phyloP scores from a whole-genome alignment of 2,888 invertebrate genomes.

The Xylophagus ater region DNA sequence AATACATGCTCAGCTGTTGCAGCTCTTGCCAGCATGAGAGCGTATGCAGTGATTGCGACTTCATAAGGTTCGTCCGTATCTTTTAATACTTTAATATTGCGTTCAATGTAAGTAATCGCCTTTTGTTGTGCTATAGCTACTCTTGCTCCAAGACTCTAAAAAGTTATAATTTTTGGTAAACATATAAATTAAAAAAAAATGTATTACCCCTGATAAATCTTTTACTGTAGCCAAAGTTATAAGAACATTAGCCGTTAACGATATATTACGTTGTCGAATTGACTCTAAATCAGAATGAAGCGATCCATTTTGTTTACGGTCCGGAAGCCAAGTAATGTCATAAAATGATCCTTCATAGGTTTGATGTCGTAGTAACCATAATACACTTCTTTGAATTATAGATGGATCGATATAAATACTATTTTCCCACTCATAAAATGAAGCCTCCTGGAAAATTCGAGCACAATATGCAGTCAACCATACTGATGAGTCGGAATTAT shows the following conservation, averaged over 20 bases:
- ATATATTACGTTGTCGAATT: conserved; percentile 76
- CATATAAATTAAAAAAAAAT: not conserved
- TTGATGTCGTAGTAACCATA: conserved; percentile 81
- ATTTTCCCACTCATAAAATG: conserved; percentile 95
- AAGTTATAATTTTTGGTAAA: conserved; percentile 4
- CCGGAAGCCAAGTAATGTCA: conserved; percentile 76
- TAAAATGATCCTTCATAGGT: conserved; percentile 77
- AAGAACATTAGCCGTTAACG: conserved; percentile 86
- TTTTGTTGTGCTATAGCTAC: conserved; percentile 65
- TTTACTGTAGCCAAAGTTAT: conserved; percentile 77
- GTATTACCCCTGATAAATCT: conserved; percentile 52
- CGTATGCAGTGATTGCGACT: conserved; percentile 80
- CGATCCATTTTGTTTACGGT: conserved; percentile 76
- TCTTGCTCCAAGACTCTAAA: conserved; percentile 57
- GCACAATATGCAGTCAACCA: conserved; percentile 91
- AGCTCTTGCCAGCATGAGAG: conserved; percentile 72
- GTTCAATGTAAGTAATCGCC: conserved; percentile 70
- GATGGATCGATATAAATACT: conserved; percentile 85
- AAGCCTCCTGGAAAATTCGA: conserved; percentile 79
- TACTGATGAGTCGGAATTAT: conserved; percentile 74
- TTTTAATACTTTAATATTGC: conserved; percentile 64
- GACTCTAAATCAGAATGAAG: too few relatives aligned
- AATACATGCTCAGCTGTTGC: conserved; percentile 77
- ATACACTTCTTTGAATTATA: conserved; percentile 72
- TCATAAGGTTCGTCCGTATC: conserved; percentile 68